A percentile compares a stretch with the other conserved stretches of the same genome.
Conservation (phyloP, 2,797 vertebrate species). For the Pantherophis vulpinus region DNA sequence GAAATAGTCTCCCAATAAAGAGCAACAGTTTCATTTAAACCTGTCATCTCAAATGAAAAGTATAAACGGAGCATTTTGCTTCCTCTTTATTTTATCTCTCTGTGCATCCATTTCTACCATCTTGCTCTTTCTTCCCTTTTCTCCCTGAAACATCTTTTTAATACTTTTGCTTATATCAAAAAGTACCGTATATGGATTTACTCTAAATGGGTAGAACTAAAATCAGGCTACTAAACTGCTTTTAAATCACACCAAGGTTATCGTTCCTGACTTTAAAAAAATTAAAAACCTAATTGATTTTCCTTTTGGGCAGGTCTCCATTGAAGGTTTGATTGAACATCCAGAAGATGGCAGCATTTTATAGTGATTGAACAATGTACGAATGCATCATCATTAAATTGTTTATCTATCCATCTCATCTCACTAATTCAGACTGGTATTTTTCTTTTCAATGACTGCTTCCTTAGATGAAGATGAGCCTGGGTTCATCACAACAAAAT, state of each 20-base stretch:
- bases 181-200: not conserved
- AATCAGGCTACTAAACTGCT: not conserved
- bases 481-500: too few relatives aligned
- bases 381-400: not conserved
- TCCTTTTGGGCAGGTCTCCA: not conserved
- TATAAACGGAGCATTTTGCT: accelerated
- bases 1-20: slow-evolving; percentile 16
- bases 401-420: not conserved
- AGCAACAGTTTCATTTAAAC: not conserved
- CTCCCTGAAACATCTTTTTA: not conserved
- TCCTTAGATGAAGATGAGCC: not conserved
- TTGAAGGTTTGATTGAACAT: slow-evolving; percentile 24
- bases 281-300: not conserved
- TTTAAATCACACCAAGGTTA: not conserved
- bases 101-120: not conserved
- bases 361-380: slow-evolving; percentile 33
- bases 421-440: not conserved
- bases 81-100: not conserved
- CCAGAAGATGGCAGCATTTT: slow-evolving; percentile 62
- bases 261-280: not conserved
- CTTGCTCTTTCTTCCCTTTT: not conserved
- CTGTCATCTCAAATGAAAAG: not conserved
- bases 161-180: not conserved
- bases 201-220: not conserved
- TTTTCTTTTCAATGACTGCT: not conserved